Percentiles rank a stretch among this genome's conserved stretches.
phyloP scores from a whole-genome alignment of 2,888 invertebrate genomes.

The Nysson spinosus region DNA sequence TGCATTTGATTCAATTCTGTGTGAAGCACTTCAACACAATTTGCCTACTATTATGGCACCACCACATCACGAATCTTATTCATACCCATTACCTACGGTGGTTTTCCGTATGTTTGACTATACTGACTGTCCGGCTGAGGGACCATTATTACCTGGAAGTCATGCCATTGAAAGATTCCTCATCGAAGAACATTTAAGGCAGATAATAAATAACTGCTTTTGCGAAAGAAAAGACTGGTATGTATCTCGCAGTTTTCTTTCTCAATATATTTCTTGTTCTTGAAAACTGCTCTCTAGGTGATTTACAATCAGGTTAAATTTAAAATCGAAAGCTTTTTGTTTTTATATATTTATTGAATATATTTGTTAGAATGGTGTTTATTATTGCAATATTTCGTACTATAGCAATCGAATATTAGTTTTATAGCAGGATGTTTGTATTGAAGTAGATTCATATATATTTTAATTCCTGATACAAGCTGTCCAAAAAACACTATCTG shows the following conservation, averaged over 20 bases:
- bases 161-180: constrained; percentile 98
- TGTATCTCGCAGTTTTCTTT: constrained; percentile 8
- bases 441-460: too few species aligned
- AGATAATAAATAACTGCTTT: constrained; percentile 93
- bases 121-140: constrained; percentile 96
- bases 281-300: too few species aligned
- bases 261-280: neutral
- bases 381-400: too few species aligned
- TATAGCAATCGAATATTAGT: too few species aligned
- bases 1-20: constrained; percentile 95
- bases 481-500: too few species aligned
- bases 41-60: constrained; percentile 94
- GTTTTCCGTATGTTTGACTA: constrained; percentile 99
- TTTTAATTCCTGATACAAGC: too few species aligned
- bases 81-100: constrained; percentile 96
- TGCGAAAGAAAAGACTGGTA: constrained; percentile 95
- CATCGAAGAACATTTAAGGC: constrained; percentile 97
- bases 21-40: constrained; percentile 97
- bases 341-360: too few species aligned
- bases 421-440: too few species aligned
- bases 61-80: constrained; percentile 92
- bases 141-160: constrained; percentile 93
- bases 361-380: too few species aligned
- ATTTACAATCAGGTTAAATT: too few species aligned
- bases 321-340: too few species aligned